Conservation (phyloP, 1,140 invertebrate genomes). For the Drosophila pseudoobscura region DNA sequence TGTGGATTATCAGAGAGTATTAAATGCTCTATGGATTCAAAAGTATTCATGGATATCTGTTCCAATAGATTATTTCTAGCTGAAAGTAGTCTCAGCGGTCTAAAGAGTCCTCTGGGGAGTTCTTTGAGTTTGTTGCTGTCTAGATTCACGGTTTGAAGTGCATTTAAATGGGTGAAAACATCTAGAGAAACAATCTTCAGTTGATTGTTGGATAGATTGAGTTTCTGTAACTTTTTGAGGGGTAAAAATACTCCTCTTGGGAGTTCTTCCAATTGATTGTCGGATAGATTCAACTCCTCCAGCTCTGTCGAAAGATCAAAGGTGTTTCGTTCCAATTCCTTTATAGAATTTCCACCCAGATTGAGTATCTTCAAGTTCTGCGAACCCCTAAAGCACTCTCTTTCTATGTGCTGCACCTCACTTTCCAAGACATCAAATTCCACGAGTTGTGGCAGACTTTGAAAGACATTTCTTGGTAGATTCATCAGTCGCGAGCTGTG, state of each 20-base stretch:
- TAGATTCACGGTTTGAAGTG: conserved; percentile 40
- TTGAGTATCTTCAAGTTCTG: conserved; percentile 35
- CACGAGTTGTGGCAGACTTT: conserved; percentile 33
- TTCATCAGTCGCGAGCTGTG: conserved; percentile 47
- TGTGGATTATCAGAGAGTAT: conserved; percentile 43
- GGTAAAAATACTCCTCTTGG: conserved; percentile 25
- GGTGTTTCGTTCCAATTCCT: conserved; percentile 4
- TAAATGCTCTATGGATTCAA: conserved; percentile 28
- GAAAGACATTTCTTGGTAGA: conserved; percentile 57
- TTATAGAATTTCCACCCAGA: conserved; percentile 44
- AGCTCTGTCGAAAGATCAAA: conserved; percentile 47
- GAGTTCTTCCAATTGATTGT: conserved; percentile 49
- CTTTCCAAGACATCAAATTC: conserved; percentile 44
- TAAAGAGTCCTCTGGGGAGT: conserved; percentile 33
- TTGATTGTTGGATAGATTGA: conserved; percentile 44
- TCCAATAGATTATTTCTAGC: conserved; percentile 42
- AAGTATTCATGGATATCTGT: conserved; percentile 23
- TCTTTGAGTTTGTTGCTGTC: conserved; percentile 42
- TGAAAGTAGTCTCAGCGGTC: conserved; percentile 29
- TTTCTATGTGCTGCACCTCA: conserved; percentile 35
- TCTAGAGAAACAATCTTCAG: conserved; percentile 17
- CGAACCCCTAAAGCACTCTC: conserved; percentile 44
- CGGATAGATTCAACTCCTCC: conserved; percentile 51
- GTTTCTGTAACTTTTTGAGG: conserved; percentile 23
- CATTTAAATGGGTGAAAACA: conserved; percentile 19